These are phyloP conservation scores for Conomelus anceps DNA, from an alignment of 2,888 invertebrate species.

Conservation along the genomic window DNA sequence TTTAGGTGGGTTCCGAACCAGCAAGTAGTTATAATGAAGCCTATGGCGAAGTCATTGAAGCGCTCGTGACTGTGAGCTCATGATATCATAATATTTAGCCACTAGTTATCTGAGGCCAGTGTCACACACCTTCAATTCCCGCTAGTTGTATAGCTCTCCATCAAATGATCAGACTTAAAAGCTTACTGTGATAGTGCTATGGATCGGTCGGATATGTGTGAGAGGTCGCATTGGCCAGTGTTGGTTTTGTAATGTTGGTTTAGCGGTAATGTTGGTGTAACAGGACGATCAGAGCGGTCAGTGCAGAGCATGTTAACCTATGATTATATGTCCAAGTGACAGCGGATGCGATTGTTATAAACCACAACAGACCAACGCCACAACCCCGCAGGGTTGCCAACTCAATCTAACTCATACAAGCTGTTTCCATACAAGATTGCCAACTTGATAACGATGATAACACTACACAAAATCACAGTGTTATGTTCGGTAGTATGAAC, in stretches of 20 bases:
- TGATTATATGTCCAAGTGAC: neutral
- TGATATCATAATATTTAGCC: no score
- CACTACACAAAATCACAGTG: no score
- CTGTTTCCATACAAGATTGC: neutral
- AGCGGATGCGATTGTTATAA: neutral
- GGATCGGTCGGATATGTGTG: neutral
- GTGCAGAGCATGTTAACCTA: neutral
- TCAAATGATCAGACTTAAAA: neutral
- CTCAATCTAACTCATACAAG: no score
- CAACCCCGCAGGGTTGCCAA: neutral
- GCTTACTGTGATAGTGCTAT: neutral
- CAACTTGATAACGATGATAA: neutral
- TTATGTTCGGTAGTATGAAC: no score
- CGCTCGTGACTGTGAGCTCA: no score
- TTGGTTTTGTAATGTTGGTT: neutral
- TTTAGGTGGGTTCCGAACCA: no score
- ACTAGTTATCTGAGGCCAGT: no score
- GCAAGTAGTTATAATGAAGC: no score
- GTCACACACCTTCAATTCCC: no score
- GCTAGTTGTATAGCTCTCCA: neutral
- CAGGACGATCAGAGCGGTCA: no score
- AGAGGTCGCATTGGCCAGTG: neutral
- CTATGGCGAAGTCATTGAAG: no score
- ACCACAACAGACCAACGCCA: neutral
- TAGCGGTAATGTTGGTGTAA: no score